Evolutionary conservation across 2,113 vertebrate species (phyloP).

Genomic region (Saccopteryx bilineata): DNA sequence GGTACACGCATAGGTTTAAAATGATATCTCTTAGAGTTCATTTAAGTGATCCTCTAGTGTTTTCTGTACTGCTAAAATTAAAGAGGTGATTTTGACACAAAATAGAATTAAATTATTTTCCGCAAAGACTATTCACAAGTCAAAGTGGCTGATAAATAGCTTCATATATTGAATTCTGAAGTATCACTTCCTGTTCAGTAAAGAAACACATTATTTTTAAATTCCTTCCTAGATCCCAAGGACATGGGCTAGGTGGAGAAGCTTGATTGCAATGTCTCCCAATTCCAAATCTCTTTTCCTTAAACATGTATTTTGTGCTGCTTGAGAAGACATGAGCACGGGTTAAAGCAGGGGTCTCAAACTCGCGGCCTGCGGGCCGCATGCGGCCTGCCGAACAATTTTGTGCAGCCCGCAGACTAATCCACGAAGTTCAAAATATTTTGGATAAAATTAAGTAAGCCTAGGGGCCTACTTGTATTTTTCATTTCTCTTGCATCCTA

Average conservation of each 20-base stretch:
- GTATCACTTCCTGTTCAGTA: not conserved
- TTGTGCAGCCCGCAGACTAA: no score
- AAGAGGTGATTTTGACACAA: slow-evolving; percentile 27
- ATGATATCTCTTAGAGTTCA: not conserved
- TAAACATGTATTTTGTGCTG: not conserved
- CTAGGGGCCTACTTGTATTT: no score
- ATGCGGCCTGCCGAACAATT: no score
- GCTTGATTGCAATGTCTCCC: not conserved
- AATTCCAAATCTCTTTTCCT: slow-evolving; percentile 20
- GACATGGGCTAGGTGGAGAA: not conserved
- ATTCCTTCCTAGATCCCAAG: slow-evolving; percentile 36
- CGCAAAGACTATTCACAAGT: not conserved
- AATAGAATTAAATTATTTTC: slow-evolving; percentile 48
- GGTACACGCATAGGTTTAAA: not conserved
- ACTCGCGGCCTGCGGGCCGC: no score
- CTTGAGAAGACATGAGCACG: not conserved
- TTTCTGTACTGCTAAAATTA: slow-evolving; percentile 35
- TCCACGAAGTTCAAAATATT: no score
- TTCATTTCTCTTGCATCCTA: no score
- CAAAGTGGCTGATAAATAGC: not conserved
- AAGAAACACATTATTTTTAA: slow-evolving; percentile 39
- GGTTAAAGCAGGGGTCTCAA: no score
- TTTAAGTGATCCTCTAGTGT: slow-evolving; percentile 3
- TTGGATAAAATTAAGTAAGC: no score
- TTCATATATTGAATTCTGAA: slow-evolving; percentile 2